Conservation (phyloP, 2,797 vertebrate species). For the Aplochiton taeniatus region DNA sequence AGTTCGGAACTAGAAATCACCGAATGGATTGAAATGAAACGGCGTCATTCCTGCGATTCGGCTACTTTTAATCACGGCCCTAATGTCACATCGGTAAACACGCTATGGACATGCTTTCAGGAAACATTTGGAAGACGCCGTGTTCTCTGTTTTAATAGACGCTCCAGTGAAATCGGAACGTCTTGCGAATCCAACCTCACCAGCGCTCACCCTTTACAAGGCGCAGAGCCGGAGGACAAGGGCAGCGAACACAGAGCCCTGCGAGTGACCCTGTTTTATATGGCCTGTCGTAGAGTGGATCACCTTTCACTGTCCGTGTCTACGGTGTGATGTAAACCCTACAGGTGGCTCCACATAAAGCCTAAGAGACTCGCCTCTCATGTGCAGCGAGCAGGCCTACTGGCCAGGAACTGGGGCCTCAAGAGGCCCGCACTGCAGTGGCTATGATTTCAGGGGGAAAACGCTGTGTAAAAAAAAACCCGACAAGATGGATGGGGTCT, state of each 20-base stretch:
- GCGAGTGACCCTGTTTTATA: slow-evolving; percentile 33
- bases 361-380: slow-evolving; percentile 10
- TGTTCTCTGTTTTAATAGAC: too few relatives aligned
- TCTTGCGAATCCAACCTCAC: too few relatives aligned
- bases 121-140: too few relatives aligned
- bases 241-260: slow-evolving; percentile 13
- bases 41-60: too few relatives aligned
- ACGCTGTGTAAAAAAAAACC: slow-evolving; percentile 27
- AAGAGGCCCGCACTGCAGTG: slow-evolving; percentile 32
- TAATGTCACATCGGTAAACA: too few relatives aligned
- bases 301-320: slow-evolving; percentile 39
- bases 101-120: too few relatives aligned
- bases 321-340: slow-evolving; percentile 27
- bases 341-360: slow-evolving; percentile 25
- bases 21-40: too few relatives aligned
- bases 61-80: too few relatives aligned
- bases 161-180: too few relatives aligned
- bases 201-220: too few relatives aligned
- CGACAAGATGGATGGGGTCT: slow-evolving; percentile 18
- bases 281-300: slow-evolving; percentile 35
- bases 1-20: too few relatives aligned
- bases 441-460: not conserved
- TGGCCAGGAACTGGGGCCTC: slow-evolving; percentile 33
- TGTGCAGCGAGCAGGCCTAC: slow-evolving; percentile 27
- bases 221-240: too few relatives aligned